Conservation (phyloP, 1,140 invertebrate genomes). For the Drosophila auraria region DNA sequence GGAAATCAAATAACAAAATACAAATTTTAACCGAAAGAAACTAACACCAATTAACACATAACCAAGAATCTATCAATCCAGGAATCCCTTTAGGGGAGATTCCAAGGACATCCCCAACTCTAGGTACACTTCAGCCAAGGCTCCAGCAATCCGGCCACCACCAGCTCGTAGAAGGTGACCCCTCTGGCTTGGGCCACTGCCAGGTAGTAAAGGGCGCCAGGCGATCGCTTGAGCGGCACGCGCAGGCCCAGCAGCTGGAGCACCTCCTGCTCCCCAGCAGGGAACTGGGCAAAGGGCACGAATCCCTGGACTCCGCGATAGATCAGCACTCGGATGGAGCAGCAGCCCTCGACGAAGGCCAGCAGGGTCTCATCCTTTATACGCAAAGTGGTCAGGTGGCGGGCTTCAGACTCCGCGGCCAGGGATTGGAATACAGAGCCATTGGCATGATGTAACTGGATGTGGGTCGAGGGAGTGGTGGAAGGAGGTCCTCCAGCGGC, state of each 20-base stretch:
- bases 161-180: constrained; percentile 61
- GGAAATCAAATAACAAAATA: not conserved
- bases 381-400: constrained; percentile 57
- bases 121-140: constrained; percentile 55
- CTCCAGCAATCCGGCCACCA: constrained; percentile 55
- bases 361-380: constrained; percentile 73
- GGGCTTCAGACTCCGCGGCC: constrained; percentile 48
- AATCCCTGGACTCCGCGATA: constrained; percentile 81
- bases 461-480: constrained; percentile 53
- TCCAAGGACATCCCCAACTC: not conserved
- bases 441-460: constrained; percentile 66
- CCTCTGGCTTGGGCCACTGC: constrained; percentile 48
- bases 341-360: constrained; percentile 73
- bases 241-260: constrained; percentile 46
- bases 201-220: constrained; percentile 49
- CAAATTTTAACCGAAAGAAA: not conserved
- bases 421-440: constrained; percentile 72
- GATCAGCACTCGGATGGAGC: constrained; percentile 58
- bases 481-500: constrained; percentile 1
- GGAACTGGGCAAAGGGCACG: constrained; percentile 58
- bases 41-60: not conserved
- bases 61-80: not conserved
- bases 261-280: constrained; percentile 23
- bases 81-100: not conserved
- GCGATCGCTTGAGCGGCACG: constrained; percentile 37